These are phyloP conservation scores for Sturnus vulgaris DNA, from an alignment of 2,113 vertebrate genomes.

Conservation along the genomic window DNA sequence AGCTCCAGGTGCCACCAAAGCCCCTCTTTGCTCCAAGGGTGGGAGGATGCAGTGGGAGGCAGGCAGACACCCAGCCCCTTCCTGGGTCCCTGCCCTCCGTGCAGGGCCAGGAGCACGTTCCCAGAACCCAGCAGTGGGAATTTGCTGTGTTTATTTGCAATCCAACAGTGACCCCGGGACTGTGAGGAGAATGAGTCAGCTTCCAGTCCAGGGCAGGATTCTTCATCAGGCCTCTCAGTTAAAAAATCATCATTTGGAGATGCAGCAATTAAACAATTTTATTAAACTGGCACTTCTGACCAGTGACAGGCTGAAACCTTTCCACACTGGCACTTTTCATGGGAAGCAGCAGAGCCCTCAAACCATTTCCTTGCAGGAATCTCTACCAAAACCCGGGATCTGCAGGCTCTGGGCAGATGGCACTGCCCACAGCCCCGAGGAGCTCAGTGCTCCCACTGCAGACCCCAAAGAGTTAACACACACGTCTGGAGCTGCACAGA, in stretches of 20 bases:
- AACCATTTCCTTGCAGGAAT: fast-evolving
- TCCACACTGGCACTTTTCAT: fast-evolving
- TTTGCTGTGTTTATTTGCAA: constrained; percentile 11
- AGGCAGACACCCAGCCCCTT: background rate
- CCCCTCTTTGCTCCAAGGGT: fast-evolving
- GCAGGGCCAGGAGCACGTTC: background rate
- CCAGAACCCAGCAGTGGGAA: constrained; percentile 28
- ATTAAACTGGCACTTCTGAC: background rate
- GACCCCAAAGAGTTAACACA: background rate
- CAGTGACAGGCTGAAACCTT: too few relatives aligned
- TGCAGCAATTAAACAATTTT: fast-evolving
- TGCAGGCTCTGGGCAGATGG: fast-evolving
- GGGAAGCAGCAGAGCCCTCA: background rate
- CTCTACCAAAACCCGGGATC: fast-evolving
- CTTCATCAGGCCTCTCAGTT: background rate
- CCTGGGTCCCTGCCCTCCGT: background rate
- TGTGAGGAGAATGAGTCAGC: constrained; percentile 13
- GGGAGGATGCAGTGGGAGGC: background rate
- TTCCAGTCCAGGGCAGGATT: constrained; percentile 1
- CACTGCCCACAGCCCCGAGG: fast-evolving
- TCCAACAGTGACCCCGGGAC: background rate
- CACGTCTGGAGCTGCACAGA: background rate
- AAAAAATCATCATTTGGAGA: background rate
- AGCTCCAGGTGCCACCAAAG: background rate
- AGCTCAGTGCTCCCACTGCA: background rate